A percentile compares a stretch with the other conserved stretches of the same genome.
These are phyloP conservation scores for Cyphomyrus discorhynchus DNA, from an alignment of 2,113 vertebrate species.

Conservation along the genomic window DNA sequence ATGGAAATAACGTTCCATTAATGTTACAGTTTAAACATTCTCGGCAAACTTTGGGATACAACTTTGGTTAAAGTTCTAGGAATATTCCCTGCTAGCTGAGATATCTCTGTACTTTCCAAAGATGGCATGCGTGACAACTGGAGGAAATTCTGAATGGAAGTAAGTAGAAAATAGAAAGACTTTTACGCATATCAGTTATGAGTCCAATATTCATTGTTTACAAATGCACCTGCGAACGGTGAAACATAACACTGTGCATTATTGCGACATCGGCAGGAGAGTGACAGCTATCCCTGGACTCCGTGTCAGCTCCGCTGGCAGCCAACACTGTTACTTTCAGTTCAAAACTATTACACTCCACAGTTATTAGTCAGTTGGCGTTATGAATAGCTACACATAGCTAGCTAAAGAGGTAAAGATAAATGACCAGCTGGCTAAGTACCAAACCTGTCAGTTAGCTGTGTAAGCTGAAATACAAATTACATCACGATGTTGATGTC, in stretches of 20 bases:
- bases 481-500: background rate
- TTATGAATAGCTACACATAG: background rate
- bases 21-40: background rate
- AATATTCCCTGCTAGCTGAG: background rate
- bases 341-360: background rate
- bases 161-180: background rate
- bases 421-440: background rate
- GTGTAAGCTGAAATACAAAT: background rate
- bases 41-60: too few species aligned
- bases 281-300: background rate
- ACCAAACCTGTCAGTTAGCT: background rate
- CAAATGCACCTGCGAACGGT: background rate
- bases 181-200: background rate
- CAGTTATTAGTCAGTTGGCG: background rate
- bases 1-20: background rate
- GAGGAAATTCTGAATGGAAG: background rate
- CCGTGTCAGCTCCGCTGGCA: background rate
- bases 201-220: background rate
- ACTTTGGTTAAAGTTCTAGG: too few species aligned
- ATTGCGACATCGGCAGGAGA: background rate
- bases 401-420: background rate
- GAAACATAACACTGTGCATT: background rate
- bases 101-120: background rate
- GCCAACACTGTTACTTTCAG: background rate
- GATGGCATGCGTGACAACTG: background rate